These are phyloP conservation scores for Papilio elwesi DNA, from an alignment of 2,888 invertebrate species.

Conservation along the genomic window DNA sequence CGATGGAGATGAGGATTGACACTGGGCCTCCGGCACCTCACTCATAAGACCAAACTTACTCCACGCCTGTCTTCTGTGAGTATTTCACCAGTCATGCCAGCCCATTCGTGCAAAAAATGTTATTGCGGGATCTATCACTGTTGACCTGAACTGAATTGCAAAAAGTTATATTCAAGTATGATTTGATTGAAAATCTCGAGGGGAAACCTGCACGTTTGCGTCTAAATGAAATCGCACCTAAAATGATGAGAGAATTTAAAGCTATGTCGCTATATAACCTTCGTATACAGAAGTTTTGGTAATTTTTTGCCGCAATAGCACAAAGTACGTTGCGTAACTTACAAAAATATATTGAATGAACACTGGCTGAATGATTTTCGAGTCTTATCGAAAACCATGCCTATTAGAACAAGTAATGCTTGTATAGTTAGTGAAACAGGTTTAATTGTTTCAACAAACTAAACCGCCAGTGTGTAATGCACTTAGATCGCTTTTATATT, in stretches of 20 bases:
- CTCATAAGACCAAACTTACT: no score
- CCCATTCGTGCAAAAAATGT: no score
- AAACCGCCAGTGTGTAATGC: conserved; percentile 36
- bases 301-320: neutral
- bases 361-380: conserved; percentile 20
- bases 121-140: no score
- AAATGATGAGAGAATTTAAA: neutral
- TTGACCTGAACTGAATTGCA: no score
- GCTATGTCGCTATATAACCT: neutral
- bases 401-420: conserved; percentile 33
- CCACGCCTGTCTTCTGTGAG: no score
- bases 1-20: no score
- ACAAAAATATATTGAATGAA: conserved; percentile 21
- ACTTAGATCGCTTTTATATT: conserved; percentile 47
- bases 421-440: conserved; percentile 38
- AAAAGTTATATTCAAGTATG: no score
- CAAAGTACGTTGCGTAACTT: conserved; percentile 16
- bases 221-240: neutral
- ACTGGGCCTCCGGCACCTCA: no score
- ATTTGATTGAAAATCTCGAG: no score
- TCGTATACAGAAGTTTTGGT: neutral
- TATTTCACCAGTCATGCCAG: no score
- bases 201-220: neutral
- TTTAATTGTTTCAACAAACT: conserved; percentile 44
- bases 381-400: conserved; percentile 22